Conservation (phyloP, 2,113 vertebrate genomes). For the Nestor notabilis region DNA sequence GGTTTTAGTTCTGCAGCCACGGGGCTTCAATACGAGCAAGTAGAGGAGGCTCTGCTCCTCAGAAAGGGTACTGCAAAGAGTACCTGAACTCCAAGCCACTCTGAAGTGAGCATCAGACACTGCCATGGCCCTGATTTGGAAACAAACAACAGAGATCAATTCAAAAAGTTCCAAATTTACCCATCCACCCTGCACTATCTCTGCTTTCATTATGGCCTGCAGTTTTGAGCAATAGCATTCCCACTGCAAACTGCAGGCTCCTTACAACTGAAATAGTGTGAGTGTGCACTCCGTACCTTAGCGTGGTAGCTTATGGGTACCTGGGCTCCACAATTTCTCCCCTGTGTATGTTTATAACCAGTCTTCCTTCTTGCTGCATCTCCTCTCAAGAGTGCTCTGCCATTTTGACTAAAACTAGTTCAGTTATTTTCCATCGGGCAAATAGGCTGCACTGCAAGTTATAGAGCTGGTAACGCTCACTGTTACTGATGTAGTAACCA, state of each 20-base stretch:
- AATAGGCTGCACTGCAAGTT: neutral
- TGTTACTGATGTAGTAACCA: neutral
- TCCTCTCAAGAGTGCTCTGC: neutral
- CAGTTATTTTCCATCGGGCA: accelerated
- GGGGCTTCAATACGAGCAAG: accelerated
- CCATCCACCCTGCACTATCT: too few relatives aligned
- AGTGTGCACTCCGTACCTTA: neutral
- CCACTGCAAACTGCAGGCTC: neutral
- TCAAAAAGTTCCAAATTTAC: neutral
- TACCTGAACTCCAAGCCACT: neutral
- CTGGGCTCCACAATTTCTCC: neutral
- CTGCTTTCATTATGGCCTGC: neutral
- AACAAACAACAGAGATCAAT: neutral
- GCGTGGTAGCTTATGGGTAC: neutral
- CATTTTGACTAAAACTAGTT: neutral
- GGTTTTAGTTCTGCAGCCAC: neutral
- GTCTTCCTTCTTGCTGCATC: neutral
- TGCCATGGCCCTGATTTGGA: neutral
- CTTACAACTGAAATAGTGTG: neutral
- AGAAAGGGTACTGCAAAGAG: neutral
- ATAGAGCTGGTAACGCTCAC: neutral
- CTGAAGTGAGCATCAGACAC: neutral
- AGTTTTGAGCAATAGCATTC: neutral
- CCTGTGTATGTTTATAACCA: neutral
- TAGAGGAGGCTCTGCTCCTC: neutral